These are phyloP conservation scores for Cephus rjabovi DNA, from an alignment of 2,888 invertebrate species.

Conservation along the genomic window DNA sequence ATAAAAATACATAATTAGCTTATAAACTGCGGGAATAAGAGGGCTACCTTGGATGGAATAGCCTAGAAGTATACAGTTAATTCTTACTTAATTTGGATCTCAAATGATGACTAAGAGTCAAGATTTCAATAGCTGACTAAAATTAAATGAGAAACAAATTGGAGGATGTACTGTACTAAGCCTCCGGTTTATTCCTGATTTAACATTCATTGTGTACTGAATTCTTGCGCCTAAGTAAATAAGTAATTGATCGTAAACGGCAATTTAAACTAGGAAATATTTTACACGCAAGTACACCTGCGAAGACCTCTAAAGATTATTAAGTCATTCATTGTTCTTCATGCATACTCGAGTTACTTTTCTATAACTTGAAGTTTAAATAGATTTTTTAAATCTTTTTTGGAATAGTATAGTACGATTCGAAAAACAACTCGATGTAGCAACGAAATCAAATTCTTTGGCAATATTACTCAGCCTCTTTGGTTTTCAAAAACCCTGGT, in stretches of 20 bases:
- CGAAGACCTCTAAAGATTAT: conserved; percentile 37
- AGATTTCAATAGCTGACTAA: neutral
- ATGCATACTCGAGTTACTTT: conserved; percentile 35
- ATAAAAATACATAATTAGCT: conserved; percentile 68
- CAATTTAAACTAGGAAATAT: conserved; percentile 57
- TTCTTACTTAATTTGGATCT: conserved; percentile 58
- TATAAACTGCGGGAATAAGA: conserved; percentile 64
- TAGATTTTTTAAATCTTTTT: conserved; percentile 45
- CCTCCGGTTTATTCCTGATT: conserved; percentile 19
- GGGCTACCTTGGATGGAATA: conserved; percentile 58
- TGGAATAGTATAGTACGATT: conserved; percentile 38
- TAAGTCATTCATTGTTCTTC: conserved; percentile 42
- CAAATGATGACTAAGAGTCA: conserved; percentile 17
- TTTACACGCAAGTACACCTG: conserved; percentile 53
- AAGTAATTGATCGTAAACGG: conserved; percentile 49
- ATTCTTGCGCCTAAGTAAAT: conserved; percentile 36
- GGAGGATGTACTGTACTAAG: conserved; percentile 14
- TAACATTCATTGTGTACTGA: conserved; percentile 15
- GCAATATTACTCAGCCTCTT: conserved; percentile 66
- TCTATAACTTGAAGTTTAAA: conserved; percentile 36
- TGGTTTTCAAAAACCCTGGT: conserved; percentile 46
- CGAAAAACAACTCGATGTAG: conserved; percentile 30
- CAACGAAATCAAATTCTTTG: conserved; percentile 59
- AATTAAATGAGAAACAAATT: neutral
- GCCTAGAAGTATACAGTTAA: conserved; percentile 63